phyloP scores from a whole-genome alignment of 2,113 vertebrate species.

The Sus scrofa region DNA sequence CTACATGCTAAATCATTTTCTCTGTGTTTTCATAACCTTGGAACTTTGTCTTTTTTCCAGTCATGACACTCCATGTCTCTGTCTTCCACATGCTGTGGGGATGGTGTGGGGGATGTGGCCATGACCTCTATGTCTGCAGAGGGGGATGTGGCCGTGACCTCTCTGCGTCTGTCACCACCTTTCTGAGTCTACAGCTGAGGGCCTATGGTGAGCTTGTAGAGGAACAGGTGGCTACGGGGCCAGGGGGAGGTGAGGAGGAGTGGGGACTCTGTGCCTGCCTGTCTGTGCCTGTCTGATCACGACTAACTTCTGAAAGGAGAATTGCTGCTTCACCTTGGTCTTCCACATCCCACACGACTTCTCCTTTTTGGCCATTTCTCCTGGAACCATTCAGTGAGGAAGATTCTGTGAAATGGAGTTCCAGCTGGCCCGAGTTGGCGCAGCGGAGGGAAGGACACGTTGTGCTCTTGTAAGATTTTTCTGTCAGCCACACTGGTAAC shows the following conservation, averaged over 20 bases:
- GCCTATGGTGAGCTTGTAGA: too few species aligned
- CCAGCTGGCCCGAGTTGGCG: background rate
- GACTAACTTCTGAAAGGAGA: background rate
- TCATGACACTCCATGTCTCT: background rate
- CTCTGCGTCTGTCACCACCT: background rate
- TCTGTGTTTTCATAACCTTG: constrained; percentile 15
- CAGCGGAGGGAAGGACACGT: background rate
- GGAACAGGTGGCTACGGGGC: background rate
- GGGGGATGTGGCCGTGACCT: rapidly evolving
- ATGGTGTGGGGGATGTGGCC: background rate
- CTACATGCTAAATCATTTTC: background rate
- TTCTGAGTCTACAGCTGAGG: background rate
- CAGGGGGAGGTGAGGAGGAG: background rate
- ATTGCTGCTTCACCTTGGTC: background rate
- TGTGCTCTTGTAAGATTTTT: background rate
- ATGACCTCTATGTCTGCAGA: background rate
- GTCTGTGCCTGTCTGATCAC: background rate
- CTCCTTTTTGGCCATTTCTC: constrained; percentile 11
- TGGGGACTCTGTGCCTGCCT: background rate
- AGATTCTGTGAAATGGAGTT: constrained; percentile 33
- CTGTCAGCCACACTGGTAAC: background rate
- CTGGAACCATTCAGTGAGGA: background rate
- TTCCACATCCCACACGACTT: background rate
- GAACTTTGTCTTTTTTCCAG: background rate
- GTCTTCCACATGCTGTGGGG: background rate